phyloP scores from a whole-genome alignment of 2,113 vertebrate species.

The Nettapus auritus region DNA sequence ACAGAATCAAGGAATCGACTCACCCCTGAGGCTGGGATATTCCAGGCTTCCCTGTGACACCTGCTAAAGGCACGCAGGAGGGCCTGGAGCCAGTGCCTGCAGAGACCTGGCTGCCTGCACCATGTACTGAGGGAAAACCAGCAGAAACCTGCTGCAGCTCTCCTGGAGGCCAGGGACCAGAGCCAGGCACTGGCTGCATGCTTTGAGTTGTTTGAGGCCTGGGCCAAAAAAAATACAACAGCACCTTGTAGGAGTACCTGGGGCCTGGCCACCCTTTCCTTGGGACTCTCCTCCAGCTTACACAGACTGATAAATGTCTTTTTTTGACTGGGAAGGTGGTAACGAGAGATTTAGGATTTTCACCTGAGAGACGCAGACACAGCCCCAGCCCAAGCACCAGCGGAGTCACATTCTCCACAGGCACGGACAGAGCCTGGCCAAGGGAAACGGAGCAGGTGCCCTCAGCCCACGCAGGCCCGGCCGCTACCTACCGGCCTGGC shows the following conservation, averaged over 20 bases:
- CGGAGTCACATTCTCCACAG: background rate
- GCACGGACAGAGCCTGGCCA: background rate
- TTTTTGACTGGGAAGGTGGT: background rate
- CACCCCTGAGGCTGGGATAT: background rate
- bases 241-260: too few species aligned
- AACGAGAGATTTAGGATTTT: background rate
- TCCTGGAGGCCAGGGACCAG: background rate
- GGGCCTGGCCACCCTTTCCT: background rate
- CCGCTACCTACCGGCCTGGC: background rate
- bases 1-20: slow-evolving; percentile 39
- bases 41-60: background rate
- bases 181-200: background rate
- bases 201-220: background rate
- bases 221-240: background rate
- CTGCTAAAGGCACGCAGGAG: slow-evolving; percentile 12
- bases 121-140: background rate
- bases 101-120: background rate
- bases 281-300: background rate
- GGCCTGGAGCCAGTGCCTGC: background rate
- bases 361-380: background rate
- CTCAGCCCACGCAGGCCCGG: background rate
- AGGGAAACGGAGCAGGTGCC: background rate
- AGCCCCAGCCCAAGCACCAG: background rate
- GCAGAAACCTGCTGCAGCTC: background rate
- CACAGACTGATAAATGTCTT: background rate